phyloP scores from a whole-genome alignment of 37 sponge, comb jelly and placozoan species.

The Crambe crambe region DNA sequence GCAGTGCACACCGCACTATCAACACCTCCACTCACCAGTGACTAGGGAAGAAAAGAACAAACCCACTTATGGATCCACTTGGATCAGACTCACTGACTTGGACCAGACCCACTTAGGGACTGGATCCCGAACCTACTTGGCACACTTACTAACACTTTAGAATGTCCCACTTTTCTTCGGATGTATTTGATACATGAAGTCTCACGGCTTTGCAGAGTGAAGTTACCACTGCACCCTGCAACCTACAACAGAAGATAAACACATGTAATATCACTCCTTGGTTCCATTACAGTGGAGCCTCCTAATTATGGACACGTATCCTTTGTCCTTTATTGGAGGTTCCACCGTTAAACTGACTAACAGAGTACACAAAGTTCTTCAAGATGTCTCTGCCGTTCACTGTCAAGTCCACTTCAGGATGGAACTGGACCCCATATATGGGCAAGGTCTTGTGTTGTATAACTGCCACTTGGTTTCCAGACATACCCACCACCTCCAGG shows the following conservation, averaged over 20 bases:
- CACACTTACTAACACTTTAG: constrained; percentile 65
- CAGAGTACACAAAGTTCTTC: constrained; percentile 74
- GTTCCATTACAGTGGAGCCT: not conserved
- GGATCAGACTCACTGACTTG: too few relatives aligned
- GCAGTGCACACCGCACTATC: constrained; percentile 92
- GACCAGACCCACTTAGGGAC: too few relatives aligned
- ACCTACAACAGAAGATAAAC: constrained; percentile 17
- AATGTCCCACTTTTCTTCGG: constrained; percentile 53
- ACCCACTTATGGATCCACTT: too few relatives aligned
- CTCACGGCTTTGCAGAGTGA: constrained; percentile 44
- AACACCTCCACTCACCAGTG: constrained; percentile 93
- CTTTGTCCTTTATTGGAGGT: not conserved
- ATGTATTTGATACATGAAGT: constrained; percentile 71
- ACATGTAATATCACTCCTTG: not conserved
- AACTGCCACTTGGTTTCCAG: constrained; percentile 64
- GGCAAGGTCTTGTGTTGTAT: constrained; percentile 49
- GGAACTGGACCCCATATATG: constrained; percentile 91
- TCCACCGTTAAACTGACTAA: not conserved
- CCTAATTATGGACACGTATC: not conserved
- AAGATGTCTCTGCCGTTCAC: constrained; percentile 67
- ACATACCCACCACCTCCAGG: constrained; percentile 31
- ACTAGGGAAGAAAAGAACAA: constrained; percentile 33
- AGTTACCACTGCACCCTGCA: constrained; percentile 47
- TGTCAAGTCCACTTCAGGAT: constrained; percentile 89
- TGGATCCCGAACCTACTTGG: too few relatives aligned